Evolutionary conservation across 2,888 invertebrate species (phyloP), one percentile per base, ranked within the genome.

Genomic region (Eilema griseolum): DNA sequence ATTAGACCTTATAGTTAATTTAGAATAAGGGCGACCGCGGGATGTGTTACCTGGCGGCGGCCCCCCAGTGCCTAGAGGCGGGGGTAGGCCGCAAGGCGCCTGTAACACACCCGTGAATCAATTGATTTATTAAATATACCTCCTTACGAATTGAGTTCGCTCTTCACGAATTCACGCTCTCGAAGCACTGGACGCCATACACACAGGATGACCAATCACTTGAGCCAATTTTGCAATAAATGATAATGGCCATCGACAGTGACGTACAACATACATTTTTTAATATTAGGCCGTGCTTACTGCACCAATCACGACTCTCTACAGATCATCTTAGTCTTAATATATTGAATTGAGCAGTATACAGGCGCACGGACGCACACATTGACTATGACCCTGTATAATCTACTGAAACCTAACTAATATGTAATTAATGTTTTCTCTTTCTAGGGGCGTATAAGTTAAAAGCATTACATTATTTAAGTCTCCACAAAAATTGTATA

Each of bases 401-500:
- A 87, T 87, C 92, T 93, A 93, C 92, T 87, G 90, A 92, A 89
- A 86, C 90, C 92, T 93, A 90, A 89, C 88, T 91, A 90, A 88
- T 88, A 87, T 89, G 88, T 88, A 87, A 88, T 89, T 86, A 86
- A 86, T 88, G 85, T 80, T 85, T 89, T 88, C 84, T 89, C 85
- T 82, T 77, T 86, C 91, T 91, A 92, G 89, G 91, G 93, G 93
- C 93, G 87, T 92, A 92, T 89, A 89, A 89, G 86, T 91, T 89
- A 91, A 90, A 93, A 93, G 92, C 93, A 90, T 93, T 91, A 92
- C 89, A 88, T 90, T 89, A 85, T 91, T 90, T 90, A 92, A 93
- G 90, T 92, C 90, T 91, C 91, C 91, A 92, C 92, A 93, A 93
- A n/a, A 92, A 88, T 90, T 91, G 92, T 93, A 93, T 91, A 93